phyloP scores from a whole-genome alignment of 2,113 vertebrate genomes.

The Nicator chloris region DNA sequence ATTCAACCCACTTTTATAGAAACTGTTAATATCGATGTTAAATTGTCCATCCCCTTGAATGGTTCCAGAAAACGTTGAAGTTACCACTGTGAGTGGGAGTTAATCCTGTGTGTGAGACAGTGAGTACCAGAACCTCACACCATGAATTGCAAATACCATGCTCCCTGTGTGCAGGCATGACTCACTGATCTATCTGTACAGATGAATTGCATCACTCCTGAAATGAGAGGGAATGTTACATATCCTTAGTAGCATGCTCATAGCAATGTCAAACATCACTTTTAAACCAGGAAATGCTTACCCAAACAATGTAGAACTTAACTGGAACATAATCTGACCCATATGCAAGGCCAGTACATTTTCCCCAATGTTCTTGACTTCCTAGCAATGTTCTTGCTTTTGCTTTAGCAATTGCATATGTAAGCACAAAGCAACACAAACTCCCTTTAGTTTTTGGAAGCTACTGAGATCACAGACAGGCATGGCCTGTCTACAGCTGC shows the following conservation, averaged over 20 bases:
- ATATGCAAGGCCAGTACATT: not conserved
- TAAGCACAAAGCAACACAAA: not conserved
- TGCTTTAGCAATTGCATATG: not conserved
- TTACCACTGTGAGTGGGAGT: not conserved
- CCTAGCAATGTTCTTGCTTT: not conserved
- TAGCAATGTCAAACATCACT: not conserved
- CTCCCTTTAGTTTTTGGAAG: not conserved
- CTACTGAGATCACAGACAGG: not conserved
- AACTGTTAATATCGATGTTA: conserved; percentile 14
- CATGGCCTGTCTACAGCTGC: not conserved
- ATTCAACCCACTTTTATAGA: not conserved
- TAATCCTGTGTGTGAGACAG: not conserved
- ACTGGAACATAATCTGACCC: not conserved
- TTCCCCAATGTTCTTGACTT: not conserved
- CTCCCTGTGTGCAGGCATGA: not conserved
- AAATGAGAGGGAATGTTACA: not conserved
- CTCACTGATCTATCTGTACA: not conserved
- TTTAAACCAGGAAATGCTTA: not conserved
- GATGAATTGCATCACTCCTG: not conserved
- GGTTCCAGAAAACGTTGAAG: not conserved
- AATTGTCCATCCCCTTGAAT: not conserved
- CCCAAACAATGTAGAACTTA: not conserved
- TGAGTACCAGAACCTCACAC: not conserved
- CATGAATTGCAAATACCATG: not conserved
- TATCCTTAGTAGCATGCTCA: not conserved